Base-by-base conservation (phyloP, 92 coral and sea anemone species). In the Paragorgia papillata region DNA sequence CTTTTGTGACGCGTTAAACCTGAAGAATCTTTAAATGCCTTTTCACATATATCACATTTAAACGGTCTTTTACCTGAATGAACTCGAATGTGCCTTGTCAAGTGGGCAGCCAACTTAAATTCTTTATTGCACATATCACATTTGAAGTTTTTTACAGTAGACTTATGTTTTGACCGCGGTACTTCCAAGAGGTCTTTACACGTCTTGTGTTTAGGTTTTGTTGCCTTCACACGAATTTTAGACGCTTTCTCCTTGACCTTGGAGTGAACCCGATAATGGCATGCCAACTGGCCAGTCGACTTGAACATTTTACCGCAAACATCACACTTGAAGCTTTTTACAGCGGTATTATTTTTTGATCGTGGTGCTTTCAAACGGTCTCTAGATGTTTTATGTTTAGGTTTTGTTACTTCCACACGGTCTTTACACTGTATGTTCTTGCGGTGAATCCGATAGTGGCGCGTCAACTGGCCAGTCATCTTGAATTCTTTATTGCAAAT, bases 1-100 rank as follows among this genome's bases (percentile, higher is more conserved):
- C 61, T 15, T 44, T 24, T 60, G 33, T 69, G 76, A 27, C 76
- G 76, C 12, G 28, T 69, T 33, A 69, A 69, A 31, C 17, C 43
- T 26, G 76, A 69, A 19, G 61, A 22, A 48, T 69, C 76, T 51
- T 69, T 69, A 51, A 69, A 69, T 17, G 76, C 41, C 37, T 69
- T 69, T 17, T 31, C 33, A 28, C 76, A 69, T 27, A 41, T 33
- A 18, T 27, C 61, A 69, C 76, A 69, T 33, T 19, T 49, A 29
- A 69, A 69, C 0, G 76, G 76, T 69, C 62, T 48, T 10, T 44
- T 21, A 15, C 76, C 61, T 24, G 76, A 44, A 50, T 69, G 76
- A 69, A 69, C 76, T 7, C 62, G 60, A 28, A 32, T 69, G 28
- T 69, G 76, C 20, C 76, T 37, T 7, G 41, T 10, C 29, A 69